phyloP scores from a whole-genome alignment of 1,140 invertebrate genomes.

The Cydia amplana region DNA sequence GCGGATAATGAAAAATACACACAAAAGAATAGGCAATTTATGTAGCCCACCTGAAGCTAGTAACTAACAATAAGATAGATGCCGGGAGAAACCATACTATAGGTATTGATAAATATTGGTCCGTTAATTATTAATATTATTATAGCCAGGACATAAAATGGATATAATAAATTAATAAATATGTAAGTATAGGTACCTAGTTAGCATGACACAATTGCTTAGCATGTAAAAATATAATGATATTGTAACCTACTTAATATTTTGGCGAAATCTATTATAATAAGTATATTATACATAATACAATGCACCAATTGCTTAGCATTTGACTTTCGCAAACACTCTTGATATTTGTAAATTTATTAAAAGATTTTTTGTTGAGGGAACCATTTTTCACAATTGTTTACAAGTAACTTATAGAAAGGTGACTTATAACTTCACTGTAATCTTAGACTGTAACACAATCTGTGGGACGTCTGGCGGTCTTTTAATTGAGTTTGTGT shows the following conservation, averaged over 20 bases:
- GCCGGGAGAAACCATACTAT: neutral
- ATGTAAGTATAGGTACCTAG: too few species aligned
- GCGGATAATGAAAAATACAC: constrained; percentile 31
- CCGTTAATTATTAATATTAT: neutral
- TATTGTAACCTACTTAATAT: too few species aligned
- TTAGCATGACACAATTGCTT: too few species aligned
- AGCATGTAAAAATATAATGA: too few species aligned
- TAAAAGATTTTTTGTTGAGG: too few species aligned
- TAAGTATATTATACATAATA: too few species aligned
- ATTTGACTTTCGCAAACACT: too few species aligned
- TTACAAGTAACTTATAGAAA: neutral
- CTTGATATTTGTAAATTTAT: too few species aligned
- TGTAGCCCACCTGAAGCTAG: constrained; percentile 8
- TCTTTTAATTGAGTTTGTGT: neutral
- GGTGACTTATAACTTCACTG: neutral
- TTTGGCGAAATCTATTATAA: too few species aligned
- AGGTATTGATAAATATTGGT: neutral
- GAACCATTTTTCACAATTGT: too few species aligned
- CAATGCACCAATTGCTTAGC: too few species aligned
- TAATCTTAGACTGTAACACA: neutral
- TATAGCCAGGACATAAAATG: neutral
- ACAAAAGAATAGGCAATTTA: constrained; percentile 30
- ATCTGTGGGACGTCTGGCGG: neutral
- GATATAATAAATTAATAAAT: too few species aligned
- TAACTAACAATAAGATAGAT: constrained; percentile 2